Evolutionary conservation across 1,140 invertebrate species (phyloP).

Genomic region (Drosophila eugracilis): DNA sequence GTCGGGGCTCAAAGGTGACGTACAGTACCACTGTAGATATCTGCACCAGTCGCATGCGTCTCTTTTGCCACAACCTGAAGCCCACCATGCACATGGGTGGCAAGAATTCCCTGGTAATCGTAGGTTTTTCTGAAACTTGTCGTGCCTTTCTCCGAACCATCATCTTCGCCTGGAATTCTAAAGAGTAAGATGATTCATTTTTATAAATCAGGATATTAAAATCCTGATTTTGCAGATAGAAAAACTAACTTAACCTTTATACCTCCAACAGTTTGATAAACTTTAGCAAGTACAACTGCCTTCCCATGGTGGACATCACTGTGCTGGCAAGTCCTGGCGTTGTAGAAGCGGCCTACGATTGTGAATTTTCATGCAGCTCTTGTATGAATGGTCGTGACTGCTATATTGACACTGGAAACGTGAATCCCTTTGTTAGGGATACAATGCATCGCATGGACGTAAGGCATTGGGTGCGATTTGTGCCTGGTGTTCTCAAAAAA

Average conservation of each 20-base stretch:
- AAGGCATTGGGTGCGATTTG: conserved; percentile 61
- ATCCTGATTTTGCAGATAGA: too few species aligned
- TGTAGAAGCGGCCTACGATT: conserved; percentile 60
- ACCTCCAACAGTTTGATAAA: conserved; percentile 46
- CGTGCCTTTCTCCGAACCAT: conserved; percentile 51
- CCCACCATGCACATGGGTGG: conserved; percentile 40
- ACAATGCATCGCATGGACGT: conserved; percentile 55
- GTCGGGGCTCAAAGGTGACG: neutral
- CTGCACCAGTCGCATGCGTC: conserved; percentile 23
- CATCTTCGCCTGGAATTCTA: conserved; percentile 58
- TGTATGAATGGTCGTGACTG: conserved; percentile 22
- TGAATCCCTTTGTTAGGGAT: conserved; percentile 52
- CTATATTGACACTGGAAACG: conserved; percentile 35
- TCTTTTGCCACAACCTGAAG: conserved; percentile 55
- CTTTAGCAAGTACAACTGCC: conserved; percentile 41
- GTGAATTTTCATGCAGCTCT: conserved; percentile 17
- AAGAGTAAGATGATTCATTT: conserved; percentile 60
- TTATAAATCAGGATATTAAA: neutral
- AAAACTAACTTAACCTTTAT: too few species aligned
- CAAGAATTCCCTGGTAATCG: conserved; percentile 27
- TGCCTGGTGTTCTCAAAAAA: conserved; percentile 26
- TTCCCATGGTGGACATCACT: conserved; percentile 57
- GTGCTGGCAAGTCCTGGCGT: conserved; percentile 46
- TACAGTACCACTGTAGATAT: conserved; percentile 10
- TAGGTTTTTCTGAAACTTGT: conserved; percentile 50